Conservation (phyloP, 2,888 invertebrate species). For the Phortica okadai region DNA sequence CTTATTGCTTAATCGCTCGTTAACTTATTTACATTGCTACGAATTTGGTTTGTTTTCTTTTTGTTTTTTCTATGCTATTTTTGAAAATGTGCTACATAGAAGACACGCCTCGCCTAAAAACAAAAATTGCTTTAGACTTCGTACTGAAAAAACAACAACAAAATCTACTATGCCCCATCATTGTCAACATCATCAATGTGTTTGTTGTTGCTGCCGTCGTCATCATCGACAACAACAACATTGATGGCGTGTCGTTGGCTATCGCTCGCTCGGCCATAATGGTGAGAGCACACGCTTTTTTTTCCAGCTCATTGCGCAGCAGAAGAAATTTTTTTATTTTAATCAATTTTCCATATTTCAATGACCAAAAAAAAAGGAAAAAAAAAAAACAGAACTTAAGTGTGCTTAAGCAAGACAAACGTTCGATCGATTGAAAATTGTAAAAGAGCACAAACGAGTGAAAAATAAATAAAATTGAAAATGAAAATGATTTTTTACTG, state of each 20-base stretch:
- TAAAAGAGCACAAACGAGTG: too few species aligned
- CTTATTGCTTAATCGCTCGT: slow-evolving; percentile 48
- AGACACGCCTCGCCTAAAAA: not conserved
- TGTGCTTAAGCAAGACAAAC: not conserved
- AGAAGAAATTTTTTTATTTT: not conserved
- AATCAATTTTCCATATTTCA: slow-evolving; percentile 6
- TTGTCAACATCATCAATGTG: not conserved
- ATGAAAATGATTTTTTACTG: not conserved
- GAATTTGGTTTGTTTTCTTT: slow-evolving; percentile 12
- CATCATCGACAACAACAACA: not conserved
- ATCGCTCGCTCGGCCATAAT: not conserved
- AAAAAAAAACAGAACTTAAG: not conserved
- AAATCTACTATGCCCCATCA: not conserved
- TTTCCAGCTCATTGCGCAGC: slow-evolving; percentile 23
- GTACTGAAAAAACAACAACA: not conserved
- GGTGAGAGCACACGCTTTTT: not conserved
- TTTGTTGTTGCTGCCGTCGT: too few species aligned
- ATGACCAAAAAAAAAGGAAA: not conserved
- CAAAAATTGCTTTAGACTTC: slow-evolving; percentile 5
- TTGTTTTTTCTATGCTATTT: slow-evolving; percentile 26
- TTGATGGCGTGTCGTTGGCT: not conserved
- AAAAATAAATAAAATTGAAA: not conserved
- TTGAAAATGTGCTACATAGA: slow-evolving; percentile 1
- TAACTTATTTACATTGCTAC: slow-evolving; percentile 43
- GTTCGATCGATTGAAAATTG: not conserved